phyloP scores from a whole-genome alignment of 2,888 invertebrate genomes.

The Drosophila cognata region DNA sequence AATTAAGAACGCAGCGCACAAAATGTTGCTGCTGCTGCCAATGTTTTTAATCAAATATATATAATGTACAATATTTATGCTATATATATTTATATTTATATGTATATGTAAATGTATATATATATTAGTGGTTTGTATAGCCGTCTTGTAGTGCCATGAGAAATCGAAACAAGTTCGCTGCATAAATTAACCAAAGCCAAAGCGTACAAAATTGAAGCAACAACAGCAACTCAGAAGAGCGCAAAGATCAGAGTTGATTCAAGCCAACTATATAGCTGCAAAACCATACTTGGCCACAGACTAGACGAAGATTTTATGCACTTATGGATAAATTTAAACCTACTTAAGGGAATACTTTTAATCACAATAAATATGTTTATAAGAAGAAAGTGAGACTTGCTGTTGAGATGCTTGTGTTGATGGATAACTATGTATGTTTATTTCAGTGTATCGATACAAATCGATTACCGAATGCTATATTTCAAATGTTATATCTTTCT shows the following conservation, averaged over 20 bases:
- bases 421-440: neutral
- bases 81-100: conserved; percentile 12
- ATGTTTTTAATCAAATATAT: conserved; percentile 55
- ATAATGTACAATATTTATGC: conserved; percentile 19
- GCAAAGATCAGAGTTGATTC: conserved; percentile 56
- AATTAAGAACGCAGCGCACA: conserved; percentile 62
- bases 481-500: too few species aligned
- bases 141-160: conserved; percentile 19
- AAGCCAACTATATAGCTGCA: conserved; percentile 33
- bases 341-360: neutral
- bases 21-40: conserved; percentile 44
- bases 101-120: conserved; percentile 11
- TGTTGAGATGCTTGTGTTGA: neutral
- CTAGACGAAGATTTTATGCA: conserved; percentile 15
- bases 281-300: neutral
- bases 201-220: conserved; percentile 54
- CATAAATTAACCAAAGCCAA: conserved; percentile 77
- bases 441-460: too few species aligned
- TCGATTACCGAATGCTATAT: too few species aligned
- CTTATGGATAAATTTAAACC: neutral
- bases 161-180: conserved; percentile 82
- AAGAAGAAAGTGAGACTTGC: neutral
- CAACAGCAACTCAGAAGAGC: conserved; percentile 29
- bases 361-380: neutral
- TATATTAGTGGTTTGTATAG: conserved; percentile 13